These are phyloP conservation scores for Patagioenas fasciata DNA, from an alignment of 2,113 vertebrate species.

Conservation along the genomic window DNA sequence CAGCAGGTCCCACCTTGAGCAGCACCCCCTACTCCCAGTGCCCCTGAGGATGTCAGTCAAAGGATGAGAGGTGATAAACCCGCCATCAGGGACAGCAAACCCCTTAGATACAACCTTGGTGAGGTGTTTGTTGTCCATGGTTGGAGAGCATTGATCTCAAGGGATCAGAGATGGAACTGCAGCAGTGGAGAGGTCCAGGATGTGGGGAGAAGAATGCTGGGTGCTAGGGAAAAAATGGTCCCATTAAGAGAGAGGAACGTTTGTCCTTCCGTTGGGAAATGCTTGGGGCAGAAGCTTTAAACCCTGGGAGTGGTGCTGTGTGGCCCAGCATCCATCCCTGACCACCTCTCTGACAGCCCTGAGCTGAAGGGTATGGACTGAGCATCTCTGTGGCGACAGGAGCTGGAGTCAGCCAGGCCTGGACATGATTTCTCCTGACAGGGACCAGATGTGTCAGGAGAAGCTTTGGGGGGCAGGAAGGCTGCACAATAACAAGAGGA, in stretches of 20 bases:
- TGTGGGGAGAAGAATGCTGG: background rate
- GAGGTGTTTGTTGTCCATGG: background rate
- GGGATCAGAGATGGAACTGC: background rate
- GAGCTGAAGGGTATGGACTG: background rate
- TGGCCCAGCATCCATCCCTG: rapidly evolving
- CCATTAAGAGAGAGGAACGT: background rate
- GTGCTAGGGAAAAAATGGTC: background rate
- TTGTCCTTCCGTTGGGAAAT: background rate
- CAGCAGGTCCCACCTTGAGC: background rate
- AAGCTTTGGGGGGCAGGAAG: background rate
- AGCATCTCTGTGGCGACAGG: background rate
- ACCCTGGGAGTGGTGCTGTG: background rate
- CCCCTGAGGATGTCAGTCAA: too few species aligned
- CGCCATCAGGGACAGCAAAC: background rate
- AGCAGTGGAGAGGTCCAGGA: background rate
- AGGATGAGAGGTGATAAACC: background rate
- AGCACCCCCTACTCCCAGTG: background rate
- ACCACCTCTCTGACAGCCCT: background rate
- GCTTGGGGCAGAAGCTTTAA: background rate
- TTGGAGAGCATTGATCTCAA: background rate
- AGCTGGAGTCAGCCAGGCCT: background rate
- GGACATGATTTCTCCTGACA: background rate
- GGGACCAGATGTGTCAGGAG: conserved; percentile 18
- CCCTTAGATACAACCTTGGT: background rate
- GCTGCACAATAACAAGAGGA: background rate